These are phyloP conservation scores for Eulimnadia texana DNA, from an alignment of 1,140 invertebrate species.

Conservation along the genomic window DNA sequence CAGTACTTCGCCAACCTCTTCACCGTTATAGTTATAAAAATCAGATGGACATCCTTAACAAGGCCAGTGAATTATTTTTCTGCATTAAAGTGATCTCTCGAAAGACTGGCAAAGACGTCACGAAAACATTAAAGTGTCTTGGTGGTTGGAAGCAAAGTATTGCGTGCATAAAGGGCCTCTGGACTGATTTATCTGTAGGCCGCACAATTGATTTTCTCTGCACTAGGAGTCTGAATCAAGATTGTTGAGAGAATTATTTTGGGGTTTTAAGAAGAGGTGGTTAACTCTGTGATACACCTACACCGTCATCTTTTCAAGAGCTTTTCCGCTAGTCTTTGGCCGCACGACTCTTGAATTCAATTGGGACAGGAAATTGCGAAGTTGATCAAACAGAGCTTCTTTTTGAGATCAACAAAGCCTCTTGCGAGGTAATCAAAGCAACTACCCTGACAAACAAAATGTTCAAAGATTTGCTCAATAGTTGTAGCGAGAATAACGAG, in stretches of 20 bases:
- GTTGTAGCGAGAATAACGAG: not conserved
- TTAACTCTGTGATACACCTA: not conserved
- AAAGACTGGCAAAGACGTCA: not conserved
- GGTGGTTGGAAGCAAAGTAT: not conserved
- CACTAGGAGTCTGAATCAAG: not conserved
- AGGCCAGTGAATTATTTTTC: not conserved
- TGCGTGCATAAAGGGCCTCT: not conserved
- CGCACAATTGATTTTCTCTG: not conserved
- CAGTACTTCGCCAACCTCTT: not conserved
- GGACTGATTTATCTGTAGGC: not conserved
- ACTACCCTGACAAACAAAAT: not conserved
- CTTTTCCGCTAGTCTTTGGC: not conserved
- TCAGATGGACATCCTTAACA: not conserved
- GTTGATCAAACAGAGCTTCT: not conserved
- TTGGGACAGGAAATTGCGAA: not conserved
- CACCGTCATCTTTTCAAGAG: not conserved
- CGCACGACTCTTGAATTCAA: not conserved
- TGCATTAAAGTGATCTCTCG: not conserved
- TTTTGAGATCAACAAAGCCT: not conserved
- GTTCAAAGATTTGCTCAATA: not conserved
- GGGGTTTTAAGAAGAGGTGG: not conserved
- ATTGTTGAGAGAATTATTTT: not conserved
- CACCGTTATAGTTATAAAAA: not conserved
- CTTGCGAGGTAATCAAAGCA: not conserved
- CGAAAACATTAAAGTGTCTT: not conserved